Evolutionary conservation across 2,113 vertebrate genomes (phyloP).

Genomic region (Peromyscus leucopus): DNA sequence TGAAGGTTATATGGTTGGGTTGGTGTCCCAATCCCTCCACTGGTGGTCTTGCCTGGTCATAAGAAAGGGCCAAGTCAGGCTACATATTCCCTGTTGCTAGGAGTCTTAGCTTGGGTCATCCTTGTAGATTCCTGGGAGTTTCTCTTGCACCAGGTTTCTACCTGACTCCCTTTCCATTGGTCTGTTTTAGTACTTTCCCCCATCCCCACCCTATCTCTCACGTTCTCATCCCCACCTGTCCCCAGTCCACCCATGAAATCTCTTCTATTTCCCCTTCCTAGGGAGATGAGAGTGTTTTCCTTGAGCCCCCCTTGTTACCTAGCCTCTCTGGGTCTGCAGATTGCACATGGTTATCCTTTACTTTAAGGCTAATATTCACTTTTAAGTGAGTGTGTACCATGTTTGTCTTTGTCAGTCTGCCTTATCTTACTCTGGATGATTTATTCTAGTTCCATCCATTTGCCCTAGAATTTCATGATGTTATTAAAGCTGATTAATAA

Average conservation of each 20-base stretch:
- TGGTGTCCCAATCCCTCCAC: no score
- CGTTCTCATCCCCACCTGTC: neutral
- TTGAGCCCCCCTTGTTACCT: neutral
- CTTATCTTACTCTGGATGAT: neutral
- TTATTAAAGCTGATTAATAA: neutral
- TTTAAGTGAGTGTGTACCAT: neutral
- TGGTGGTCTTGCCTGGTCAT: no score
- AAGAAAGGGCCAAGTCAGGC: no score
- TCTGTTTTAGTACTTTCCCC: no score
- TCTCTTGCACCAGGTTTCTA: no score
- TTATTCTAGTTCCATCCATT: neutral
- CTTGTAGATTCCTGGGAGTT: no score
- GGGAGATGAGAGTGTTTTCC: neutral
- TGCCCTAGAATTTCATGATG: neutral
- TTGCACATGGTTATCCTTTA: neutral
- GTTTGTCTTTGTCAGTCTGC: neutral
- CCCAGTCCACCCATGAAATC: neutral
- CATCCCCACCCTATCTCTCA: neutral
- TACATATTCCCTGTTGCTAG: no score
- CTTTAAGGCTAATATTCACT: neutral
- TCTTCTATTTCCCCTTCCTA: neutral
- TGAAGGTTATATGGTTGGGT: no score
- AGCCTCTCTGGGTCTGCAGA: neutral
- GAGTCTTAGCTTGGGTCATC: no score
- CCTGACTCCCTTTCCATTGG: no score